Evolutionary conservation across 2,113 vertebrate species (phyloP).

Genomic region (Morone chrysops): DNA sequence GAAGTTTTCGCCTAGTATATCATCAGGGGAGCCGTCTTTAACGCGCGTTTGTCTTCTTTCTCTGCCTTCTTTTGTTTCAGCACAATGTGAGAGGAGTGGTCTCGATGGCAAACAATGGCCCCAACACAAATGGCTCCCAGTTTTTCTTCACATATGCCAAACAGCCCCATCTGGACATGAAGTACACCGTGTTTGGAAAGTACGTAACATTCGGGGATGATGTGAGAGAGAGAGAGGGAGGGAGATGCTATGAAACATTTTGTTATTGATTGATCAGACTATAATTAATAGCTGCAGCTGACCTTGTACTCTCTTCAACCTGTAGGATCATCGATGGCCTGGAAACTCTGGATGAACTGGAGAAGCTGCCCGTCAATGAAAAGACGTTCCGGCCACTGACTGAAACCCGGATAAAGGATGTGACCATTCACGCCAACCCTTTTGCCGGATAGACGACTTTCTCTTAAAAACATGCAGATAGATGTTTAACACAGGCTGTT

Average conservation of each 20-base stretch:
- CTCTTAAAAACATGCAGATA: not conserved
- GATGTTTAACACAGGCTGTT: not conserved
- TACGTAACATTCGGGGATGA: conserved; percentile 75
- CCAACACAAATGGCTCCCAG: conserved; percentile 95
- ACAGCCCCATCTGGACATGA: conserved; percentile 98
- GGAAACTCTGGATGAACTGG: conserved; percentile 96
- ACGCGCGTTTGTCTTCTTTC: not conserved
- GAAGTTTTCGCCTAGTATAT: not conserved
- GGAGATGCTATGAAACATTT: no score
- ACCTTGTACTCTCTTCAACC: conserved; percentile 16
- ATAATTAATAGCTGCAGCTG: not conserved
- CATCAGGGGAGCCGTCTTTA: not conserved
- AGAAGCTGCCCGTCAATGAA: conserved; percentile 96
- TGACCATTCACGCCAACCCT: conserved; percentile 96
- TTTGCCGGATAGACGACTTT: conserved; percentile 87
- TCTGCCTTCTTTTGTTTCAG: conserved; percentile 77
- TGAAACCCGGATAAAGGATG: conserved; percentile 93
- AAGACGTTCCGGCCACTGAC: conserved; percentile 95
- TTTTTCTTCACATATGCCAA: conserved; percentile 98
- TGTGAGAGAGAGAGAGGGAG: not conserved
- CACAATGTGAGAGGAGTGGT: conserved; percentile 96
- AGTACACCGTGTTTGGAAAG: conserved; percentile 98
- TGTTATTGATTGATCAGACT: not conserved
- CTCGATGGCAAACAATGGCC: conserved; percentile 97
- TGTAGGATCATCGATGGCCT: conserved; percentile 95